phyloP scores from a whole-genome alignment of 2,797 vertebrate species.

The Sebastes kiyomatsui region DNA sequence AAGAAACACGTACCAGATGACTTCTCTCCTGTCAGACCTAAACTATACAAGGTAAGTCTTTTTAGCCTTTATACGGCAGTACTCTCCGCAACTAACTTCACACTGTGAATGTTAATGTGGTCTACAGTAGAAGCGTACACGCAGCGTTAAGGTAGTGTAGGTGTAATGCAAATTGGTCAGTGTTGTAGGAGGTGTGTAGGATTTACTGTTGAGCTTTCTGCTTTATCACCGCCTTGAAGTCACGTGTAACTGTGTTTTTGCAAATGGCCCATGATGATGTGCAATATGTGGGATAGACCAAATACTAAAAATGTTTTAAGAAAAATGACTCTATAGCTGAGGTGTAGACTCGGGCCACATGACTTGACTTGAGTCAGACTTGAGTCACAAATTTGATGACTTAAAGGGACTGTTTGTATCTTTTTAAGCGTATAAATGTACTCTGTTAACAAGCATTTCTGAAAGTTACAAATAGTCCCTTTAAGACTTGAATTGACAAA shows the following conservation, averaged over 20 bases:
- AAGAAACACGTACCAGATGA: constrained; percentile 90
- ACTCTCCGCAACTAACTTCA: neutral
- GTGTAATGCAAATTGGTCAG: neutral
- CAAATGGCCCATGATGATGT: neutral
- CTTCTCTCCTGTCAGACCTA: constrained; percentile 90
- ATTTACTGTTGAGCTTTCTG: neutral
- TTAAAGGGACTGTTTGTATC: too few species aligned
- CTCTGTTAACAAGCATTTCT: too few species aligned
- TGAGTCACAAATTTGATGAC: too few species aligned
- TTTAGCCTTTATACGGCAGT: neutral
- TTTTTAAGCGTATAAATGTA: too few species aligned
- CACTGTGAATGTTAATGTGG: neutral
- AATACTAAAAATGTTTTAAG: neutral
- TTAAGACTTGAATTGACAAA: too few species aligned
- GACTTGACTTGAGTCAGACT: too few species aligned
- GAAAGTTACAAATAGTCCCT: too few species aligned
- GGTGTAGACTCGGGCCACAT: too few species aligned
- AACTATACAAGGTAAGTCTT: constrained; percentile 92
- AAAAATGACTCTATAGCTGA: neutral
- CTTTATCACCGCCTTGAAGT: neutral
- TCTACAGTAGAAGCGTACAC: neutral
- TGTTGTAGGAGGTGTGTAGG: neutral
- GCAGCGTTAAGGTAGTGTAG: neutral
- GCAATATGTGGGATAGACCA: neutral
- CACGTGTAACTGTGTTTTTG: neutral